phyloP scores from a whole-genome alignment of 2,797 vertebrate genomes.

The Pelodytes ibericus region DNA sequence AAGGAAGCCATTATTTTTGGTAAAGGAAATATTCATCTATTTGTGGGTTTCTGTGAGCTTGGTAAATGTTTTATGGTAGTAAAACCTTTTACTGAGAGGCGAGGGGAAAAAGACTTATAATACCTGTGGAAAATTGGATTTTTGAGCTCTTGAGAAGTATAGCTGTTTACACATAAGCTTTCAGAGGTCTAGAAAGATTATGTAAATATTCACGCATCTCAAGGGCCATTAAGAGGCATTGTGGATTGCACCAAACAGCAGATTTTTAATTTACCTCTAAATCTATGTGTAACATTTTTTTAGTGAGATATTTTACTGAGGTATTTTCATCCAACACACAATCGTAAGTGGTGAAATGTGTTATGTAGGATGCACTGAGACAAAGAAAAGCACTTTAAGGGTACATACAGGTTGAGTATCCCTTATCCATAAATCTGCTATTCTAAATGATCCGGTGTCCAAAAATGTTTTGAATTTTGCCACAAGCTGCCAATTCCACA shows the following conservation, averaged over 20 bases:
- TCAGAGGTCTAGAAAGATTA: conserved; percentile 13
- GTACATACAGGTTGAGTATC: no score
- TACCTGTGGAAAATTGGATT: conserved; percentile 28
- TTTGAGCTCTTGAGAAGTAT: conserved; percentile 15
- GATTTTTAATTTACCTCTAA: conserved; percentile 32
- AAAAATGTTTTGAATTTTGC: no score
- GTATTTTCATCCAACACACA: no score
- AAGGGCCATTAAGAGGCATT: conserved; percentile 18
- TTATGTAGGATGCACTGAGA: no score
- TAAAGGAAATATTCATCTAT: conserved; percentile 33
- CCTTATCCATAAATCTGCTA: no score
- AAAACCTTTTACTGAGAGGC: background rate
- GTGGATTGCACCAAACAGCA: conserved; percentile 26
- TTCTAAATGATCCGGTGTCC: no score
- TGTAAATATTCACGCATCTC: conserved; percentile 25
- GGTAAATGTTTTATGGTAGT: conserved; percentile 13
- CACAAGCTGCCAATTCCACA: no score
- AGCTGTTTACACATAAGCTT: conserved; percentile 25
- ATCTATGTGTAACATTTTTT: conserved; percentile 2
- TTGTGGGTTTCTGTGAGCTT: background rate
- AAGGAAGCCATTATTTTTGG: conserved; percentile 36
- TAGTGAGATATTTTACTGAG: no score
- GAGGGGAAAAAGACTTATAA: background rate
- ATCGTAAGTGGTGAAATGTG: no score
- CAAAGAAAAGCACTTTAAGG: no score